These are phyloP conservation scores for Agrilus planipennis DNA, from an alignment of 1,140 invertebrate genomes.

Conservation along the genomic window DNA sequence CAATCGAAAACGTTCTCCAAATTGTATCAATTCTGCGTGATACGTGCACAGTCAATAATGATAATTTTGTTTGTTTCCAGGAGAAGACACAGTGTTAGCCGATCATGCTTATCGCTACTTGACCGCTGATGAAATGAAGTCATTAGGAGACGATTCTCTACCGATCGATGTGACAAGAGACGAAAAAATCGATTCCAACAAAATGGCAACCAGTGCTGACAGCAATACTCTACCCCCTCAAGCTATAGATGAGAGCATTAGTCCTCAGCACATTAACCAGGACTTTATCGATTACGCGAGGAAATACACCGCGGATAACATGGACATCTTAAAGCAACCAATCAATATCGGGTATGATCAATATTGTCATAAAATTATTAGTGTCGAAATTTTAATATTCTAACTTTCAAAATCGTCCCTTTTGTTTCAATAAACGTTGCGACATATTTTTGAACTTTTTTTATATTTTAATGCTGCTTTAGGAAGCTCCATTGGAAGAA, in stretches of 20 bases:
- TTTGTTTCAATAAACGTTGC: too few relatives aligned
- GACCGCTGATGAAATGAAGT: conserved; percentile 91
- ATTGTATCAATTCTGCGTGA: too few relatives aligned
- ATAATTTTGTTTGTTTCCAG: conserved; percentile 36
- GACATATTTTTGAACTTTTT: too few relatives aligned
- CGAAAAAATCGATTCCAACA: conserved; percentile 58
- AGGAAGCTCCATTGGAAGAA: conserved; percentile 85
- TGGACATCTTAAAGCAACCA: conserved; percentile 55
- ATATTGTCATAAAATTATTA: too few relatives aligned
- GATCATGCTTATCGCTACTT: conserved; percentile 88
- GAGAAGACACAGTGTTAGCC: conserved; percentile 76
- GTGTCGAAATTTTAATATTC: too few relatives aligned
- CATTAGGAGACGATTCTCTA: conserved; percentile 81
- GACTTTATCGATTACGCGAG: conserved; percentile 42
- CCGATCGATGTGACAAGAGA: conserved; percentile 87
- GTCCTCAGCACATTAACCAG: conserved; percentile 47
- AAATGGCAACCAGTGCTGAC: conserved; percentile 37
- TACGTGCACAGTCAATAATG: too few relatives aligned
- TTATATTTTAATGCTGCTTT: conserved; percentile 17
- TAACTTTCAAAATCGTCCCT: too few relatives aligned
- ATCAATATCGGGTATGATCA: conserved; percentile 69
- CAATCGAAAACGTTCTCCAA: too few relatives aligned
- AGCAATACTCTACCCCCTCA: conserved; percentile 36
- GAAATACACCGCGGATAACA: conserved; percentile 47
- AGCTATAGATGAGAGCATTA: conserved; percentile 48